Evolutionary conservation across 2,888 invertebrate genomes (phyloP).

Genomic region (Ornithoptera alexandrae): DNA sequence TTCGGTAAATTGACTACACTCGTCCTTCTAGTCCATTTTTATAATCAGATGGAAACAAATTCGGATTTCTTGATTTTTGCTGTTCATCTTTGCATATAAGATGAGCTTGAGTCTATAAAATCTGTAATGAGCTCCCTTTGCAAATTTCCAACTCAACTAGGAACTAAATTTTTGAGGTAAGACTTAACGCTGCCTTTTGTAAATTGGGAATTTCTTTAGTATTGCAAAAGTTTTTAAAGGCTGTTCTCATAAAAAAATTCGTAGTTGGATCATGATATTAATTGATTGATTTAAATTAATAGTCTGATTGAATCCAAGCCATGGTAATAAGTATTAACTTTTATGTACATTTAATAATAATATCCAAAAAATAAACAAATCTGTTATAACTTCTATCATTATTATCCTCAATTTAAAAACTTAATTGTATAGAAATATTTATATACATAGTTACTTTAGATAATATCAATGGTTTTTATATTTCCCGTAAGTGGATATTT

Average conservation of each 20-base stretch:
- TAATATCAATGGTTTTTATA: too few relatives aligned
- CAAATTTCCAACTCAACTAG: slow-evolving; percentile 13
- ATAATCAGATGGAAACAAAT: slow-evolving; percentile 8
- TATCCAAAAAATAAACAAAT: too few relatives aligned
- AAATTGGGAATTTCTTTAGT: slow-evolving; percentile 22
- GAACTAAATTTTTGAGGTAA: slow-evolving; percentile 21
- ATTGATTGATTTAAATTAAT: neutral
- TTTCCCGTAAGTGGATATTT: too few relatives aligned
- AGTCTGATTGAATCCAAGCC: too few relatives aligned
- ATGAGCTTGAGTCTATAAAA: slow-evolving; percentile 18
- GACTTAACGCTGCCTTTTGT: slow-evolving; percentile 6
- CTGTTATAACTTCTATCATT: too few relatives aligned
- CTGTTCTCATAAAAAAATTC: slow-evolving; percentile 11
- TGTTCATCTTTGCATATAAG: slow-evolving; percentile 24
- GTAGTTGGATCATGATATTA: neutral
- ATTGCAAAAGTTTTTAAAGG: slow-evolving; percentile 17
- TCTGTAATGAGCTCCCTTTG: slow-evolving; percentile 24
- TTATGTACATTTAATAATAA: too few relatives aligned
- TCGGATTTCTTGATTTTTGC: slow-evolving; percentile 6
- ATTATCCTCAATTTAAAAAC: too few relatives aligned
- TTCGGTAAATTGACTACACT: neutral
- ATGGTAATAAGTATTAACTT: too few relatives aligned
- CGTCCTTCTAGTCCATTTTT: slow-evolving; percentile 7
- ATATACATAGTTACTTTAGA: too few relatives aligned
- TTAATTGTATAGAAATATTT: too few relatives aligned